A percentile compares a stretch with the other conserved stretches of the same genome.
phyloP scores from a whole-genome alignment of 2,888 invertebrate genomes.

The Ormyrus nitidulus region DNA sequence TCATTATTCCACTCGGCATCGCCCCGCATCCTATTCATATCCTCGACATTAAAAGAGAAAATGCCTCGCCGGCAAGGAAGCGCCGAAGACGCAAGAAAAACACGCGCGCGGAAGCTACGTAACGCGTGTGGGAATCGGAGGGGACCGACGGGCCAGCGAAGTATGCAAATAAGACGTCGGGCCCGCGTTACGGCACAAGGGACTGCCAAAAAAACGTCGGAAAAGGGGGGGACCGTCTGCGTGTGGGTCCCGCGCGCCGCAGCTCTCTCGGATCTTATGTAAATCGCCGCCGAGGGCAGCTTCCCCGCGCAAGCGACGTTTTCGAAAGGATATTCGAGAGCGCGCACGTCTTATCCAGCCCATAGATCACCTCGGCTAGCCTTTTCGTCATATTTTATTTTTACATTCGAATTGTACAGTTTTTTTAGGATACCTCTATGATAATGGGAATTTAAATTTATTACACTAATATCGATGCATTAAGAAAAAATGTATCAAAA shows the following conservation, averaged over 20 bases:
- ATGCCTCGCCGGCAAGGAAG: background rate
- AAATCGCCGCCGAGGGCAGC: slow-evolving; percentile 39
- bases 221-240: background rate
- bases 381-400: too few relatives aligned
- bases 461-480: too few relatives aligned
- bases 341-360: slow-evolving; percentile 51
- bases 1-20: background rate
- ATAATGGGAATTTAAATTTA: too few relatives aligned
- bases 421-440: too few relatives aligned
- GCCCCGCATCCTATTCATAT: background rate
- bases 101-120: background rate
- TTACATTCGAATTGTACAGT: too few relatives aligned
- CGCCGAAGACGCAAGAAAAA: background rate
- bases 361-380: too few relatives aligned
- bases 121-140: slow-evolving; percentile 38
- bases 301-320: slow-evolving; percentile 30
- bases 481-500: too few relatives aligned
- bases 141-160: slow-evolving; percentile 33
- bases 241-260: background rate
- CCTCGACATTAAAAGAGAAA: background rate
- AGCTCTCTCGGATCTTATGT: slow-evolving; percentile 46
- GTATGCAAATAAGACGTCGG: slow-evolving; percentile 53
- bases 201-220: slow-evolving; percentile 56
- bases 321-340: background rate
- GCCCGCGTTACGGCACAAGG: slow-evolving; percentile 46